Evolutionary conservation across 2,888 invertebrate species (phyloP).

Genomic region (Myopa tessellatipennis): DNA sequence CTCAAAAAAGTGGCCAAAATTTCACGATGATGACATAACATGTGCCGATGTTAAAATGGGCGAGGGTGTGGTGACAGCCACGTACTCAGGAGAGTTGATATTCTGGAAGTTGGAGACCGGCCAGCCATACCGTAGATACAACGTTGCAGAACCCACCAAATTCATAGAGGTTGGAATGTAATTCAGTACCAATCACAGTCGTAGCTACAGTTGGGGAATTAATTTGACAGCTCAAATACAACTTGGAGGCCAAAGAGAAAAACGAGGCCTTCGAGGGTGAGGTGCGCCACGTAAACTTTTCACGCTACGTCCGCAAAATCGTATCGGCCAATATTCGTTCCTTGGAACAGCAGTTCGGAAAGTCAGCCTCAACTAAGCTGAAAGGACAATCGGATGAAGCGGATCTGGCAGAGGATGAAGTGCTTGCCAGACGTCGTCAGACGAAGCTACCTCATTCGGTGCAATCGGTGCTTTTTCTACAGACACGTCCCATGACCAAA

Average conservation of each 20-base stretch:
- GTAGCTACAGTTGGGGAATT: background rate
- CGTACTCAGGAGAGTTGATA: slow-evolving; percentile 82
- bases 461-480: slow-evolving; percentile 77
- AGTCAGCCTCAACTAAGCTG: background rate
- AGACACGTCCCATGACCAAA: slow-evolving; percentile 71
- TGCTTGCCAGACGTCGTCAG: slow-evolving; percentile 17
- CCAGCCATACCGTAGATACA: slow-evolving; percentile 74
- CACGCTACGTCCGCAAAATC: slow-evolving; percentile 52
- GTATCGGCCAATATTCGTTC: slow-evolving; percentile 50
- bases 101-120: slow-evolving; percentile 87
- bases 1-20: slow-evolving; percentile 78
- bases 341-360: slow-evolving; percentile 18
- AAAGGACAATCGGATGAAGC: slow-evolving; percentile 11
- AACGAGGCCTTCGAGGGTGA: background rate
- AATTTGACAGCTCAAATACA: slow-evolving; percentile 50
- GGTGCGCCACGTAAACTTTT: slow-evolving; percentile 47
- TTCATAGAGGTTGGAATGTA: slow-evolving; percentile 58
- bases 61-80: slow-evolving; percentile 77
- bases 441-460: slow-evolving; percentile 71
- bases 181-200: background rate
- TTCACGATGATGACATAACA: slow-evolving; percentile 81
- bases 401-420: slow-evolving; percentile 32
- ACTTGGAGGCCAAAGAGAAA: slow-evolving; percentile 38
- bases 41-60: slow-evolving; percentile 76
- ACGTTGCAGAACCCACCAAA: slow-evolving; percentile 64